Conservation (phyloP, 2,888 invertebrate genomes). For the Pecten maximus region DNA sequence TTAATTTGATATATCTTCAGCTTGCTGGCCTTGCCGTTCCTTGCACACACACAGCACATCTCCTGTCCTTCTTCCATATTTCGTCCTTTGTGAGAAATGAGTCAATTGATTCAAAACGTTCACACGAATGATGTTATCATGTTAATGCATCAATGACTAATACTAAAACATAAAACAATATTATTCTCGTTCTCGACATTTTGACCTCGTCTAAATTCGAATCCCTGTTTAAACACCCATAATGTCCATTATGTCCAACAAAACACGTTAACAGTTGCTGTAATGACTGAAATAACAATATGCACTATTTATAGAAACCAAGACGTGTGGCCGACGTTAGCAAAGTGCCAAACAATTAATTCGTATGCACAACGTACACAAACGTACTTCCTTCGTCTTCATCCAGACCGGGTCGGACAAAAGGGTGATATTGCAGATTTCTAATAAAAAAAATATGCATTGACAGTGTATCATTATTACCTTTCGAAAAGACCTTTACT, state of each 20-base stretch:
- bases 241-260: too few species aligned
- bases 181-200: too few species aligned
- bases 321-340: too few species aligned
- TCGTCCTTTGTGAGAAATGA: background rate
- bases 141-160: too few species aligned
- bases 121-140: too few species aligned
- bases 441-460: background rate
- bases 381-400: background rate
- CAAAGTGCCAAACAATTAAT: background rate
- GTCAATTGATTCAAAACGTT: too few species aligned
- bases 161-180: too few species aligned
- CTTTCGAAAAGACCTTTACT: background rate
- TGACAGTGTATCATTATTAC: background rate
- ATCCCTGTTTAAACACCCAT: too few species aligned
- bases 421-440: background rate
- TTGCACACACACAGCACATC: conserved; percentile 56
- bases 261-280: too few species aligned
- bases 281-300: too few species aligned
- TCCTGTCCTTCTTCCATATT: background rate
- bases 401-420: background rate
- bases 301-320: too few species aligned
- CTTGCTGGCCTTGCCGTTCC: conserved; percentile 61
- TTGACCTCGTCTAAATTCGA: too few species aligned
- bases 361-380: background rate
- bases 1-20: conserved; percentile 76